phyloP scores from a whole-genome alignment of 2,888 invertebrate species.

The Nebria salina region DNA sequence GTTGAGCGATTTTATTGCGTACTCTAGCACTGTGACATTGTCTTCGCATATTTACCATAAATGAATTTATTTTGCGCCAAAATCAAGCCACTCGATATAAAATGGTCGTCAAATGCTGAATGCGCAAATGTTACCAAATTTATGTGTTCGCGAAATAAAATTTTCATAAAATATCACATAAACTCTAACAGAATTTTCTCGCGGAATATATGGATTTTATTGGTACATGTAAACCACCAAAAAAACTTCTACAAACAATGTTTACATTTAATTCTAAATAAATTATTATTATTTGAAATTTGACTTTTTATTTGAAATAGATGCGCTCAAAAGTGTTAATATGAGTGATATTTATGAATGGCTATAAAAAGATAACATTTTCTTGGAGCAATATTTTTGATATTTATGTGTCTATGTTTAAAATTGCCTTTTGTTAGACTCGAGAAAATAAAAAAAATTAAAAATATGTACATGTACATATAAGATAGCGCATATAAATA shows the following conservation, averaged over 20 bases:
- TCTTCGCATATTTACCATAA: constrained; percentile 1
- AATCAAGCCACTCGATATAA: not conserved
- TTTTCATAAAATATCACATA: not conserved
- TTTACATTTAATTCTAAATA: too few species aligned
- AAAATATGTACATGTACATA: too few species aligned
- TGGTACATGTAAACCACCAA: not conserved
- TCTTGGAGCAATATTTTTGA: not conserved
- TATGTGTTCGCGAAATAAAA: not conserved
- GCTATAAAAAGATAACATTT: not conserved
- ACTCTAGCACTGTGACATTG: not conserved
- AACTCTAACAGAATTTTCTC: not conserved
- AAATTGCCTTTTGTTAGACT: not conserved
- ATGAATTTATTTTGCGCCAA: constrained; percentile 13
- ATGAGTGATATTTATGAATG: too few species aligned
- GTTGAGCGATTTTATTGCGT: constrained; percentile 24
- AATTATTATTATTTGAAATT: too few species aligned
- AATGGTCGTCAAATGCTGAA: not conserved
- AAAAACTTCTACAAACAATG: too few species aligned
- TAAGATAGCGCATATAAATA: too few species aligned
- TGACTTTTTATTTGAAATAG: too few species aligned
- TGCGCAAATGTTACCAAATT: not conserved
- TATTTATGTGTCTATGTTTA: not conserved
- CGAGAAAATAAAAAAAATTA: not conserved
- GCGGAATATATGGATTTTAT: constrained; percentile 10
- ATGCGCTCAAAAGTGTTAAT: too few species aligned